Evolutionary conservation across 2,113 vertebrate species (phyloP).

Genomic region (Girardinichthys multiradiatus): DNA sequence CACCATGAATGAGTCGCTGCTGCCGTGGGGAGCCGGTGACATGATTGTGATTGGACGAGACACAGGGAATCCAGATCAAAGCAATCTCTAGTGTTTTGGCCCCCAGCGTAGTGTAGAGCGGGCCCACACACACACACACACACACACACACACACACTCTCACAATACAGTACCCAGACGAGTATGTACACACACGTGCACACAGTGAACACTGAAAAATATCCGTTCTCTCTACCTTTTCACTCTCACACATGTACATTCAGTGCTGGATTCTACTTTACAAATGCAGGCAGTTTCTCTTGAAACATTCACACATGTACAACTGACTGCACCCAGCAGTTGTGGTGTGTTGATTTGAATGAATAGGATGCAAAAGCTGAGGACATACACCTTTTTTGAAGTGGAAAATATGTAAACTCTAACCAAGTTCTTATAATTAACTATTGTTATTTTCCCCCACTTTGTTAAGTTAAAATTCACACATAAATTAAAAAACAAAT

Average conservation of each 20-base stretch:
- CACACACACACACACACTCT: slow-evolving; percentile 42
- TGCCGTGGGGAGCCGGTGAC: slow-evolving; percentile 81
- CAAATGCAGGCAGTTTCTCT: slow-evolving; percentile 48
- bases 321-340: slow-evolving; percentile 51
- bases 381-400: slow-evolving; percentile 17
- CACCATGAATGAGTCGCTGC: slow-evolving; percentile 80
- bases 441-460: too few relatives aligned
- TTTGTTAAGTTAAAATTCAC: background rate
- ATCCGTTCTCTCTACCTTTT: slow-evolving; percentile 63
- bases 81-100: slow-evolving; percentile 86
- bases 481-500: too few relatives aligned
- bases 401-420: background rate
- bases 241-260: slow-evolving; percentile 57
- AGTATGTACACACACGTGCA: slow-evolving; percentile 34
- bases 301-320: slow-evolving; percentile 57
- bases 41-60: slow-evolving; percentile 86
- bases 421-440: background rate
- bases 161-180: slow-evolving; percentile 45
- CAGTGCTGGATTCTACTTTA: slow-evolving; percentile 55
- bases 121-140: slow-evolving; percentile 75
- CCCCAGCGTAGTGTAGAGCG: slow-evolving; percentile 78
- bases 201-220: slow-evolving; percentile 48
- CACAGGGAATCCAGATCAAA: slow-evolving; percentile 85
- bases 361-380: slow-evolving; percentile 35
- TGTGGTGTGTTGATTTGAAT: slow-evolving; percentile 42